Evolutionary conservation across 1,140 invertebrate genomes (phyloP).

Genomic region (Magallana ariakensis): DNA sequence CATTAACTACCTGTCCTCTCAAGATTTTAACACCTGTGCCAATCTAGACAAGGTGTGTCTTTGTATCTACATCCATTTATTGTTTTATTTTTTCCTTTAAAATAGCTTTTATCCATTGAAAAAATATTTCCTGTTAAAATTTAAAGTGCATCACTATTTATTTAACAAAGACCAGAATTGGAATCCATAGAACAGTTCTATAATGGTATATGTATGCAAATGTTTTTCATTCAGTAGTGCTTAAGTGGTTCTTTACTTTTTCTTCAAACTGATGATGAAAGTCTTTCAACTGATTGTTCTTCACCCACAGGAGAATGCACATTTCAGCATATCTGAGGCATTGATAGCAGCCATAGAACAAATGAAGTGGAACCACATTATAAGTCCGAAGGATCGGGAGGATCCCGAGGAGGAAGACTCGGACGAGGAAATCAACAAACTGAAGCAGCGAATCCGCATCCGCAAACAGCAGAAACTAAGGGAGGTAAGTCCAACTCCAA

Average conservation of each 20-base stretch:
- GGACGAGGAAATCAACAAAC: conserved; percentile 85
- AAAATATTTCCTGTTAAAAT: too few relatives aligned
- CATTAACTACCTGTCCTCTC: conserved; percentile 87
- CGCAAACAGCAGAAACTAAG: conserved; percentile 80
- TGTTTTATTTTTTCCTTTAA: too few relatives aligned
- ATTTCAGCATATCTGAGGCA: conserved; percentile 91
- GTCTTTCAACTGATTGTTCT: too few relatives aligned
- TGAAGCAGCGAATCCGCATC: conserved; percentile 85
- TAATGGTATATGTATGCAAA: too few relatives aligned
- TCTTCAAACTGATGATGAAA: too few relatives aligned
- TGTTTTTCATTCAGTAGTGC: too few relatives aligned
- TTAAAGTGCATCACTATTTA: too few relatives aligned
- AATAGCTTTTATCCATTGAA: too few relatives aligned
- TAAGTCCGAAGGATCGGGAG: conserved; percentile 57
- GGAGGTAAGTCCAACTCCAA: conserved; percentile 22
- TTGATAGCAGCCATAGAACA: conserved; percentile 90
- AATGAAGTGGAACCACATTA: conserved; percentile 78
- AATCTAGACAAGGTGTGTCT: conserved; percentile 85
- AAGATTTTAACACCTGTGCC: conserved; percentile 87
- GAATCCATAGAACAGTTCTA: too few relatives aligned
- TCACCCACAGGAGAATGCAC: conserved; percentile 86
- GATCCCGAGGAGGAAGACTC: conserved; percentile 81
- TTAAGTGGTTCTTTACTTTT: too few relatives aligned
- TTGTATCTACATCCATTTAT: too few relatives aligned
- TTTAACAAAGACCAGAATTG: too few relatives aligned